A percentile compares a stretch with the other conserved stretches of the same genome.
Evolutionary conservation across 2,113 vertebrate genomes (phyloP).

Genomic region (Pionites leucogaster): DNA sequence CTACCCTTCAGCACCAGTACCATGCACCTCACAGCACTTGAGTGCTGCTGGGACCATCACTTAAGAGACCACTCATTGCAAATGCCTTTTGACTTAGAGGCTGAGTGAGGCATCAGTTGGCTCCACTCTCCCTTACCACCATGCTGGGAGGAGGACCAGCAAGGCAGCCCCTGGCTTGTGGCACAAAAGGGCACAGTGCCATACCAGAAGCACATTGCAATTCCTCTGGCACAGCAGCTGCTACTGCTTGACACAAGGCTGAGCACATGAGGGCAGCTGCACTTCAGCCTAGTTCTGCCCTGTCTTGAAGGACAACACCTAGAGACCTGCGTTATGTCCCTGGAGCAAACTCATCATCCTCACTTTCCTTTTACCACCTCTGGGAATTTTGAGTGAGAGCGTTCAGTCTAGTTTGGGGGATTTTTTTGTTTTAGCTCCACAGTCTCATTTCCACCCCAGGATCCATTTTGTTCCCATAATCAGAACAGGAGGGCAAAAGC

Average conservation of each 20-base stretch:
- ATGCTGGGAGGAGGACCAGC: neutral
- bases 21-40: neutral
- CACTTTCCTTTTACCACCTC: neutral
- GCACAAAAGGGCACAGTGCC: neutral
- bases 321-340: neutral
- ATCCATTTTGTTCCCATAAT: neutral
- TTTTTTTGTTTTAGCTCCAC: neutral
- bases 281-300: neutral
- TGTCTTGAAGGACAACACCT: neutral
- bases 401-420: neutral
- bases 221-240: neutral
- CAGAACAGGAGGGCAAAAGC: neutral
- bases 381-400: neutral
- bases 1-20: neutral
- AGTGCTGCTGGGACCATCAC: neutral
- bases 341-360: neutral
- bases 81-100: neutral
- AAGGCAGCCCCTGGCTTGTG: neutral
- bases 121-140: neutral
- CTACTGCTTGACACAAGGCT: neutral
- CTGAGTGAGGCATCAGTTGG: too few species aligned
- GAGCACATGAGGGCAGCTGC: neutral
- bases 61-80: neutral
- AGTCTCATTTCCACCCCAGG: neutral
- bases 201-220: accelerated